Percentiles rank a stretch among this genome's conserved stretches.
phyloP scores from a whole-genome alignment of 2,113 vertebrate genomes.

The Tylochromis polylepis region DNA sequence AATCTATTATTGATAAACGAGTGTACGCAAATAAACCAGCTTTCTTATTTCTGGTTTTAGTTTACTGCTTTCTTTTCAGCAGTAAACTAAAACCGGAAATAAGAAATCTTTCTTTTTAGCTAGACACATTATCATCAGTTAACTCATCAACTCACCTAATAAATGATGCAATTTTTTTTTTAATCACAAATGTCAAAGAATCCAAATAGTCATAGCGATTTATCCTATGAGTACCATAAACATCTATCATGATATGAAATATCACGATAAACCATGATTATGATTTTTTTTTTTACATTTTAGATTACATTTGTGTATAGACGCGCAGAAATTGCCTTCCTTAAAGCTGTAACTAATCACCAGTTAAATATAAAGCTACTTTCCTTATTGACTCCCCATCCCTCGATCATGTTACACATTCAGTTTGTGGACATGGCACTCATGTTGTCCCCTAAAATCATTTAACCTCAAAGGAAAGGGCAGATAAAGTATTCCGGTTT shows the following conservation, averaged over 20 bases:
- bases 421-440: not conserved
- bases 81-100: too few species aligned
- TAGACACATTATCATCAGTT: too few species aligned
- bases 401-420: not conserved
- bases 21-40: not conserved
- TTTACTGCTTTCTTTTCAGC: too few species aligned
- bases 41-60: too few species aligned
- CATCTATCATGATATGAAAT: not conserved
- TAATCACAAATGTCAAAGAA: not conserved
- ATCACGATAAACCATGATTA: not conserved
- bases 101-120: too few species aligned
- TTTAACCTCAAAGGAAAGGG: not conserved
- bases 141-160: too few species aligned
- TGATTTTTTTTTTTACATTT: rapidly evolving
- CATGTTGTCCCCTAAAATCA: not conserved
- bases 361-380: not conserved
- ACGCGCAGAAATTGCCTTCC: not conserved
- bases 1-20: not conserved
- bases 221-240: not conserved
- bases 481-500: not conserved
- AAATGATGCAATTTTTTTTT: too few species aligned
- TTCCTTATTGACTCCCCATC: not conserved
- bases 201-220: not conserved
- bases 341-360: not conserved
- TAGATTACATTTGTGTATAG: not conserved